phyloP scores from a whole-genome alignment of 1,140 invertebrate genomes.

The Procambarus clarkii region DNA sequence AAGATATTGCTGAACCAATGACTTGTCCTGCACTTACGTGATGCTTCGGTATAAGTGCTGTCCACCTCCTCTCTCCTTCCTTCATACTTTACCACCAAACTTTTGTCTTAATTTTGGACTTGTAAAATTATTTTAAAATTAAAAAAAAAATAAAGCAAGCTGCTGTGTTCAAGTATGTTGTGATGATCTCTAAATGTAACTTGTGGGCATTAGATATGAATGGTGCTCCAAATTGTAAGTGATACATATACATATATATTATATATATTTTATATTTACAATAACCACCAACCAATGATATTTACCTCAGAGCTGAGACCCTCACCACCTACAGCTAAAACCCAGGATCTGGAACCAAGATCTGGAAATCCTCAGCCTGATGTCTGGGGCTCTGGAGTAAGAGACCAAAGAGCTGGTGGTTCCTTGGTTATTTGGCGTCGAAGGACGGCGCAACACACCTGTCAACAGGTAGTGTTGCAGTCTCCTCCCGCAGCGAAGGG shows the following conservation, averaged over 20 bases:
- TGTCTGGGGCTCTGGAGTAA: not conserved
- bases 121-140: not conserved
- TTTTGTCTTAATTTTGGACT: not conserved
- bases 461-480: not conserved
- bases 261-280: conserved; percentile 23
- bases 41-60: not conserved
- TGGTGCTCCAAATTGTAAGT: conserved; percentile 55
- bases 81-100: not conserved
- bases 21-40: conserved; percentile 7
- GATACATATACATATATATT: conserved; percentile 7
- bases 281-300: conserved; percentile 46
- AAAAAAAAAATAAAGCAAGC: not conserved
- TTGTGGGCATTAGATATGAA: conserved; percentile 48
- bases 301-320: conserved; percentile 50
- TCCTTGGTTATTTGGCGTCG: not conserved
- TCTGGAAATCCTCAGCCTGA: not conserved
- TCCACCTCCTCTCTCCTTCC: conserved; percentile 2
- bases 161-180: conserved; percentile 4
- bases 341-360: not conserved
- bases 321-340: not conserved
- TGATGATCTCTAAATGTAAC: conserved; percentile 49
- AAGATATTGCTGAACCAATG: conserved; percentile 60
- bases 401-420: not conserved
- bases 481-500: not conserved
- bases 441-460: not conserved